Conservation (phyloP, 1,140 invertebrate species). For the Geopemphigus sp. region DNA sequence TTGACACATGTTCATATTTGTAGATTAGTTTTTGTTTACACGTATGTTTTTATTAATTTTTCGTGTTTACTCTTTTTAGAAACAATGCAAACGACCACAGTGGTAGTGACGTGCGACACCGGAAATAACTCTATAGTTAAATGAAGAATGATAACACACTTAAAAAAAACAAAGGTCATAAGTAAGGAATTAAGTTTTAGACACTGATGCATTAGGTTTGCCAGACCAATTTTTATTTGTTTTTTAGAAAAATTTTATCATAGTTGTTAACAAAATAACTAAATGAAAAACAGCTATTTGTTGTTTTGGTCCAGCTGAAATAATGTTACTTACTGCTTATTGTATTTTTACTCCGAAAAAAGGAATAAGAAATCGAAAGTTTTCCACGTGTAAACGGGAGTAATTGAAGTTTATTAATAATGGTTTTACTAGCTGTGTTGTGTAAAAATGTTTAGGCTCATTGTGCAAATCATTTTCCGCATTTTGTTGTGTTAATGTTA, state of each 20-base stretch:
- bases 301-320: constrained; percentile 34
- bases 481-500: constrained; percentile 33
- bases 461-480: constrained; percentile 39
- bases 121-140: constrained; percentile 44
- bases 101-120: constrained; percentile 39
- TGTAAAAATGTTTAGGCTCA: constrained; percentile 31
- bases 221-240: constrained; percentile 49
- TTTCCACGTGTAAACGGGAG: neutral
- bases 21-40: neutral
- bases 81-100: constrained; percentile 38
- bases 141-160: constrained; percentile 43
- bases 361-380: neutral
- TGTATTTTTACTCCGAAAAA: constrained; percentile 37
- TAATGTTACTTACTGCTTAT: constrained; percentile 45
- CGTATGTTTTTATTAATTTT: constrained; percentile 6
- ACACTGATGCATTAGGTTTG: constrained; percentile 43
- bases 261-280: constrained; percentile 43
- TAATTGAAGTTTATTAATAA: constrained; percentile 33
- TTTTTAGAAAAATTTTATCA: constrained; percentile 43
- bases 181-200: constrained; percentile 35
- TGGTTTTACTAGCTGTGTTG: constrained; percentile 33
- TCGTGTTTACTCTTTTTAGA: constrained; percentile 18
- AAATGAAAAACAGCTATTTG: constrained; percentile 37
- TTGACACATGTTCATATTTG: neutral
- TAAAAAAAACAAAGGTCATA: constrained; percentile 43